Evolutionary conservation across 2,113 vertebrate genomes (phyloP), one percentile per base, ranked within the genome.

Genomic region (Nematolebias whitei): DNA sequence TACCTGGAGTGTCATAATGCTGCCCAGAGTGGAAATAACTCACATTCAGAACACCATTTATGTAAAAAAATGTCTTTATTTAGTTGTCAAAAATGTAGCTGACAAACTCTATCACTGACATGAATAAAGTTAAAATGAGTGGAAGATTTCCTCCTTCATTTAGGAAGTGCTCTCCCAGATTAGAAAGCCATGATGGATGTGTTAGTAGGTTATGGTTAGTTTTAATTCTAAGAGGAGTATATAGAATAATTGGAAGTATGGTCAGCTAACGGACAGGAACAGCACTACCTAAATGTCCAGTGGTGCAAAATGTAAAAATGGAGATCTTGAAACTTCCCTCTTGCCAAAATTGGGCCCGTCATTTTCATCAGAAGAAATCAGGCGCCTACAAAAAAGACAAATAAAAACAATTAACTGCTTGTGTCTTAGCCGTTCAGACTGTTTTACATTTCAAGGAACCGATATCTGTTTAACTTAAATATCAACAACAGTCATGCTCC

Each of bases 11-110:
- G 62, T 57, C 13, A 67, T 68, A 63, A 38, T 29, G 52, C 45
- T 78, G 70, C 76, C 67, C 66, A 70, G 51, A 43, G 49, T 73
- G 29, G 53, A 85, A 88, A 85, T 78, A 83, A 87, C 80, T 80
- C 67, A 48, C 69, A 71, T 61, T 70, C 59, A 55, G 69, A 86
- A 75, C 68, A 74, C 68, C 51, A 76, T 60, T 81, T 86, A 41
- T 49, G 62, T 40, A 26, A 52, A 59, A 19, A 50, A 61, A 68
- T 11, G 38, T 29, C 51, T 90, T 89, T 89, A 88, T 91, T 89
- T 72, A 61, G 47, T 64, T 77, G 68, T 85, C 71, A 86, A 68
- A 83, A 68, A 73, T 68, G 54, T 70, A 65, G 63, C 74, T 74
- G 44, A 84, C 72, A 69, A 73, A 73, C 49, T 79, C 72, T 75